phyloP scores from a whole-genome alignment of 2,888 invertebrate species.

The Chrysolina haemoptera region DNA sequence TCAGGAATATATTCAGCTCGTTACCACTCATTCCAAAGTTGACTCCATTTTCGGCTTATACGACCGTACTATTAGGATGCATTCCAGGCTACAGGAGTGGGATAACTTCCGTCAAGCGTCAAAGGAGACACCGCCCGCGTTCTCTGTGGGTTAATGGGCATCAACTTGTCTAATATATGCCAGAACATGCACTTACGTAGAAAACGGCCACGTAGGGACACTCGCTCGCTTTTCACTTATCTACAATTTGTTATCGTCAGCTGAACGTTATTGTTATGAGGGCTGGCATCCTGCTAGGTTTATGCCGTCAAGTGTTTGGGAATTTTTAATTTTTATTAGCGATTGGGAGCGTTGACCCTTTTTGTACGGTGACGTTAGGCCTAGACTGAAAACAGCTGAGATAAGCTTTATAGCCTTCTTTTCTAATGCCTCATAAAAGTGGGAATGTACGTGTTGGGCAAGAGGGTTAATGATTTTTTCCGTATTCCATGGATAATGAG shows the following conservation, averaged over 20 bases:
- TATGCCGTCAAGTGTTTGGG: neutral
- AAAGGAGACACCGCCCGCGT: conserved; percentile 38
- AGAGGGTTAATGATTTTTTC: too few relatives aligned
- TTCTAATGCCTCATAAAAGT: neutral
- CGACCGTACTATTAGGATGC: too few relatives aligned
- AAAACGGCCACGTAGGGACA: conserved; percentile 47
- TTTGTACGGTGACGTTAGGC: neutral
- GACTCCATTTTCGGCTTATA: too few relatives aligned
- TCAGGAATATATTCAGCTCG: too few relatives aligned
- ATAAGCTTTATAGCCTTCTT: neutral
- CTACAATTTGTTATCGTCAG: conserved; percentile 45
- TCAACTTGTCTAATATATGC: conserved; percentile 56
- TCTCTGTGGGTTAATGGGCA: conserved; percentile 47
- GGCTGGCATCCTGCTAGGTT: neutral
- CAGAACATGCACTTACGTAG: conserved; percentile 56
- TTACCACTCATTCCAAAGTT: too few relatives aligned
- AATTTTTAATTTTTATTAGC: conserved; percentile 2
- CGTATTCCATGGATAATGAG: too few relatives aligned
- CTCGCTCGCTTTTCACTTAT: conserved; percentile 50
- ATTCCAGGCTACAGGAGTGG: conserved; percentile 35
- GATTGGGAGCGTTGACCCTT: neutral
- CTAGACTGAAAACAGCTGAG: neutral
- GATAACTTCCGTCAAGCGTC: conserved; percentile 43
- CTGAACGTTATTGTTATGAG: conserved; percentile 23
- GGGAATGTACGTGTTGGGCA: neutral